Base-by-base conservation (phyloP, 2,113 vertebrate species). In the Malaclemys terrapin region DNA sequence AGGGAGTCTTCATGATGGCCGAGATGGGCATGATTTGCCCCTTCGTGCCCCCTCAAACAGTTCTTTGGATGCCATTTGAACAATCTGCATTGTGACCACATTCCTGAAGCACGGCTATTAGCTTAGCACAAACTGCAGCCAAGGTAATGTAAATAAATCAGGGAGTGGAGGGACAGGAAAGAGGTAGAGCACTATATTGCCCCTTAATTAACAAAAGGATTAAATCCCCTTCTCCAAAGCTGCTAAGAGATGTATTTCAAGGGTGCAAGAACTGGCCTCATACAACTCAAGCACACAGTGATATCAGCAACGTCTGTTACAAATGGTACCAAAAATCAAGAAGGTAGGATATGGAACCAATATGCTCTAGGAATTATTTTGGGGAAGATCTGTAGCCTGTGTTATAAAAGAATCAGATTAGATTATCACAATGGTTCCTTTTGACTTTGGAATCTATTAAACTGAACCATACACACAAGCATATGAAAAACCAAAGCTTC, bases 101-200 rank as follows among this genome's bases (percentile, higher is more conserved):
- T 81, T n/a, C 85, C 69, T 10, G 47, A 96, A 85, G 87, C 95
- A 96, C 84, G 90, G 85, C 82, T 47, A 72, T 3, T n/a, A 88
- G 94, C 90, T 96, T 96, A 95, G 96, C 78, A 47, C 96, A 94
- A 96, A 97, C 94, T 82, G 95, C 95, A 78, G 93, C 94, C 95
- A 92, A 45, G 65, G 85, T 79, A 82, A 79, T 57, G 50, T 89
- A 65, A 93, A 90, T 80, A 95, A 0, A 95, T 94, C 80, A 81
- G 96, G 97, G 95, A 97, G 96, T 24, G 47, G 50, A 85, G 95
- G 85, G 96, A n/a, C 5, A 95, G 96, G 78, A 89, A 47, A 78
- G 35, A n/a, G 52, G 38, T 6, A 42, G n/a, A 24, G 35, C 69
- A 20, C 20, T 38, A 42, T 72, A 42, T 72, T n/a, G n/a, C 35